Base-by-base conservation (phyloP, 1,140 invertebrate genomes). In the Drosophila melanica region DNA sequence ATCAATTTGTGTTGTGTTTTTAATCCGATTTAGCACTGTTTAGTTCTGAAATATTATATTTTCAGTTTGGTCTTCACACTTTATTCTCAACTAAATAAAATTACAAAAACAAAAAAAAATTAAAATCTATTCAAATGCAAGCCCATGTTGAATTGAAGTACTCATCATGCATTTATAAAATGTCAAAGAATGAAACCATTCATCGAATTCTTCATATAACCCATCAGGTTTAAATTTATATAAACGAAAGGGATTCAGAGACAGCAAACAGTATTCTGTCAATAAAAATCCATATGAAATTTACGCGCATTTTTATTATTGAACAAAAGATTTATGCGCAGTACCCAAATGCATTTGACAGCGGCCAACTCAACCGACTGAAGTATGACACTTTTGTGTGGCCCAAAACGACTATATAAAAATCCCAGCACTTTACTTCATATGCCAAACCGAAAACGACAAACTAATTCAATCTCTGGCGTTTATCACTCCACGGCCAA, bases 401-500 rank as follows among this genome's bases (percentile, higher is more conserved):
- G 10, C 35, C 80, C 57, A 68, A 60, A 67, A 58, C 27, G 27
- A 53, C 37, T 33, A 33, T 45, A 67, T 58, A 51, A 58, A 58
- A 69, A 64, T 70, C 71, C 11, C n/a, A 74, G 67, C 41, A 75
- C 30, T 70, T 57, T 45, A 70, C 44, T 70, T 23, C 41, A 70
- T 63, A 48, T 54, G 58, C 20, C 58, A 67, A 64, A 63, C 59
- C 71, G 59, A 75, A 66, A 72, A 70, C 75, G 63, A 86, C 84
- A 89, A 87, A 89, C 84, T 87, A 87, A 87, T 87, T 87, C 79
- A 87, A 87, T 87, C 79, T 89, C 66, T 67, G 79, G 71, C 76
- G 79, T 66, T 64, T 89, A 79, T 89, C 82, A 82, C 79, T 62
- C 53, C 44, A 35, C 23, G 20, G 35, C 42, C 69, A 39, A 51